Evolutionary conservation across 2,113 vertebrate genomes (phyloP).

Genomic region (Acrocephalus arundinaceus): DNA sequence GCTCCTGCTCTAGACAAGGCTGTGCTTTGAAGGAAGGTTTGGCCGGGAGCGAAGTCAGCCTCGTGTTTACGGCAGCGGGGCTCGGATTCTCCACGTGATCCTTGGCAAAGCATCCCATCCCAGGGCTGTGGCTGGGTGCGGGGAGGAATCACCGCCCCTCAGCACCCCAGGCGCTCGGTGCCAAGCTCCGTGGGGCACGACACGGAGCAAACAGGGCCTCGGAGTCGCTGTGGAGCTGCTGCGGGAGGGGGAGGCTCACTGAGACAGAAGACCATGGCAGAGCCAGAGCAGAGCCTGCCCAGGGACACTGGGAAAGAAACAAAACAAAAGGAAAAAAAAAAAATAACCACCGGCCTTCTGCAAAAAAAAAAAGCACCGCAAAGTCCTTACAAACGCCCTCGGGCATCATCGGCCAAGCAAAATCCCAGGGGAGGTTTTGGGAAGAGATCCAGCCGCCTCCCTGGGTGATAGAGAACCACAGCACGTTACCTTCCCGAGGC

Average conservation of each 20-base stretch:
- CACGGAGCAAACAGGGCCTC: accelerated
- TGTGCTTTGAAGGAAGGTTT: neutral
- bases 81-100: neutral
- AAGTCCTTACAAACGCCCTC: neutral
- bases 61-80: neutral
- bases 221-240: neutral
- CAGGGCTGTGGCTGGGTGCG: neutral
- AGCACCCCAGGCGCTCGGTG: neutral
- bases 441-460: neutral
- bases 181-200: neutral
- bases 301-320: neutral
- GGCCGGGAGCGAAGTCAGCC: neutral
- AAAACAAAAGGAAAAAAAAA: neutral
- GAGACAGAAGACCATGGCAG: neutral
- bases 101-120: neutral
- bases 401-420: neutral
- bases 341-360: neutral
- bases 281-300: neutral
- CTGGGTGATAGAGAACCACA: neutral
- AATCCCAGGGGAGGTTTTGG: neutral
- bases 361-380: neutral
- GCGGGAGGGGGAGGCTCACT: neutral
- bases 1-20: neutral
- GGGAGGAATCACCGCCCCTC: neutral
- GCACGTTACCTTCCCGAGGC: neutral